A percentile compares a stretch with the other conserved stretches of the same genome.
phyloP scores from a whole-genome alignment of 2,888 invertebrate genomes.

The Callyntrura sp. region DNA sequence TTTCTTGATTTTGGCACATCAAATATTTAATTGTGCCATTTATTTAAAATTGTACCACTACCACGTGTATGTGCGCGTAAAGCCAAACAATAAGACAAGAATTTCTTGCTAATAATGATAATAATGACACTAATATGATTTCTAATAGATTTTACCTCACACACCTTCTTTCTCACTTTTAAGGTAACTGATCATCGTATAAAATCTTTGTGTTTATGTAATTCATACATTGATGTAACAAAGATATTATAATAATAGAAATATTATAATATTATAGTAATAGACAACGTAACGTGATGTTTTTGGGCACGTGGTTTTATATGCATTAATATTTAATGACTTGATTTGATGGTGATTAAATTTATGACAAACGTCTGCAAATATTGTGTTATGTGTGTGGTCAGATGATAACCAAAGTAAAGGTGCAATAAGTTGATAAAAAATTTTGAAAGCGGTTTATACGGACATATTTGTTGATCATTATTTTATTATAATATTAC shows the following conservation, averaged over 20 bases:
- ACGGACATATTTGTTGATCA: not conserved
- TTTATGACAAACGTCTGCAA: no score
- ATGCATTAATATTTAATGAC: constrained; percentile 6
- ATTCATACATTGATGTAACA: not conserved
- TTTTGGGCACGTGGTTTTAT: constrained; percentile 18
- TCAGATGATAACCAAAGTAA: not conserved
- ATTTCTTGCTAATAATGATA: not conserved
- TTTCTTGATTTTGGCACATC: constrained; percentile 60
- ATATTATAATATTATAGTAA: no score
- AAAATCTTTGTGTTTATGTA: not conserved
- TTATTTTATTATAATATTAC: not conserved
- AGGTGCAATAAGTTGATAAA: not conserved
- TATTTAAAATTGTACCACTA: not conserved
- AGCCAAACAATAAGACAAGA: not conserved
- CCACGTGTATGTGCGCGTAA: no score
- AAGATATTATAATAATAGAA: no score
- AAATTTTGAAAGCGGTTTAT: no score
- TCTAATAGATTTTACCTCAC: not conserved
- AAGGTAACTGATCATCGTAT: not conserved
- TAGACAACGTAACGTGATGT: constrained; percentile 35
- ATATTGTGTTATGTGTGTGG: not conserved
- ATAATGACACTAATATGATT: constrained; percentile 13
- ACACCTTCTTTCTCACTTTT: not conserved
- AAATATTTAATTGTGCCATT: constrained; percentile 56
- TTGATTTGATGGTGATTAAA: constrained; percentile 36